Conservation (phyloP, 2,797 vertebrate species). For the Sebastiscus tertius region DNA sequence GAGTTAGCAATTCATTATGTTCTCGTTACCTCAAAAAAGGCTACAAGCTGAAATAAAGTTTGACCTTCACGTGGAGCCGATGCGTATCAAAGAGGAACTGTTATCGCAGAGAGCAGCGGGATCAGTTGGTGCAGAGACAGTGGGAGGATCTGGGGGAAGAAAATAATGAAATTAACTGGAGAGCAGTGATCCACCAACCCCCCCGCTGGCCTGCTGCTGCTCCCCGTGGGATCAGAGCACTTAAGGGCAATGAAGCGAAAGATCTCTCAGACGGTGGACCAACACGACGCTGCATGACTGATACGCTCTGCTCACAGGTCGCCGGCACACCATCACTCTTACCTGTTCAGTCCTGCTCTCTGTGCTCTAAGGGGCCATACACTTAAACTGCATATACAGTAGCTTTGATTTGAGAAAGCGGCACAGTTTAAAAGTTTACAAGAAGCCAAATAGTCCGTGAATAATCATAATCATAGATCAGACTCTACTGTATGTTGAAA, state of each 20-base stretch:
- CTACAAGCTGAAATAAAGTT: neutral
- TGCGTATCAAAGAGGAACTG: neutral
- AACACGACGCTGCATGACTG: constrained; percentile 15
- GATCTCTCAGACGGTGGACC: constrained; percentile 37
- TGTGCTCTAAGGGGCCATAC: neutral
- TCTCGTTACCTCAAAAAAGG: neutral
- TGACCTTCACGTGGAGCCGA: constrained; percentile 6
- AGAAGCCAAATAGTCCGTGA: neutral
- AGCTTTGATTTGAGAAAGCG: neutral
- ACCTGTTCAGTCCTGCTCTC: constrained; percentile 13
- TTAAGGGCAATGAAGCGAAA: constrained; percentile 42
- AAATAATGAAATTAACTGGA: constrained; percentile 33
- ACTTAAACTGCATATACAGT: neutral
- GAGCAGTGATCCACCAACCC: constrained; percentile 26
- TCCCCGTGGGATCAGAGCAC: constrained; percentile 12
- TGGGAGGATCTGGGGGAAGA: neutral
- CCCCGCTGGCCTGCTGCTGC: constrained; percentile 25
- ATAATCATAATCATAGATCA: neutral
- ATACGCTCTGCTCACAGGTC: constrained; percentile 24
- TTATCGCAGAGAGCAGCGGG: neutral
- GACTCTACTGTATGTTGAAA: neutral
- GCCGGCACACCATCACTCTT: constrained; percentile 16
- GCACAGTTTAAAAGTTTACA: neutral
- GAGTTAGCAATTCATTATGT: neutral
- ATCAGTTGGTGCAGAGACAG: neutral